Evolutionary conservation across 2,888 invertebrate genomes (phyloP).

Genomic region (Drymonia ruficornis): DNA sequence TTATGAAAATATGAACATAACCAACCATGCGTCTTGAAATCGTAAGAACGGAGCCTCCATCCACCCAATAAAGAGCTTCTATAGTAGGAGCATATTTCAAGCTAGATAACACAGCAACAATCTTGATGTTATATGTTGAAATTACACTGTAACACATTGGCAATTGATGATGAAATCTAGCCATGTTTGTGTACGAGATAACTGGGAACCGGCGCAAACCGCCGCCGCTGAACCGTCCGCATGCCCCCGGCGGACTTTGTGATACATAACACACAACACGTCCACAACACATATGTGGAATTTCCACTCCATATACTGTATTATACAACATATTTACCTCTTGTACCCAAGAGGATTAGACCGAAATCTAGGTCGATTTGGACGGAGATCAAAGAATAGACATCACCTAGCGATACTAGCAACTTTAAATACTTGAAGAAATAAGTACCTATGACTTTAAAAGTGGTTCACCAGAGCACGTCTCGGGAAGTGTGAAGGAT

Average conservation of each 20-base stretch:
- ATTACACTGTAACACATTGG: conserved; percentile 21
- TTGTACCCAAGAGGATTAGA: too few relatives aligned
- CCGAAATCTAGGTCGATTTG: too few relatives aligned
- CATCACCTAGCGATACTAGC: too few relatives aligned
- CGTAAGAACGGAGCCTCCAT: too few relatives aligned
- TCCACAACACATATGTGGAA: conserved; percentile 10
- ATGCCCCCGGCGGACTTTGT: conserved; percentile 56
- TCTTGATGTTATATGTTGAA: conserved; percentile 5
- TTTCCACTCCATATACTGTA: not conserved
- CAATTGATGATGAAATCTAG: conserved; percentile 53
- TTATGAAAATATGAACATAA: too few relatives aligned
- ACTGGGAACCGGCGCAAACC: conserved; percentile 57
- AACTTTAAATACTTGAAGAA: too few relatives aligned
- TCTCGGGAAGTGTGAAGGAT: too few relatives aligned
- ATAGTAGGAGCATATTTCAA: not conserved
- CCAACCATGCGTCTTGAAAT: too few relatives aligned
- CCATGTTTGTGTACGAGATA: conserved; percentile 36
- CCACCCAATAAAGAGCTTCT: not conserved
- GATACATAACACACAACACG: conserved; percentile 43
- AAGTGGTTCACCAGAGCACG: too few relatives aligned
- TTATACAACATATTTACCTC: too few relatives aligned
- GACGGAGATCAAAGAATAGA: too few relatives aligned
- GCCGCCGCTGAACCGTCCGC: conserved; percentile 44
- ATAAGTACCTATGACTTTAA: too few relatives aligned
- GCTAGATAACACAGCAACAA: not conserved